Conservation (phyloP, 2,113 vertebrate species). For the Larimichthys crocea region DNA sequence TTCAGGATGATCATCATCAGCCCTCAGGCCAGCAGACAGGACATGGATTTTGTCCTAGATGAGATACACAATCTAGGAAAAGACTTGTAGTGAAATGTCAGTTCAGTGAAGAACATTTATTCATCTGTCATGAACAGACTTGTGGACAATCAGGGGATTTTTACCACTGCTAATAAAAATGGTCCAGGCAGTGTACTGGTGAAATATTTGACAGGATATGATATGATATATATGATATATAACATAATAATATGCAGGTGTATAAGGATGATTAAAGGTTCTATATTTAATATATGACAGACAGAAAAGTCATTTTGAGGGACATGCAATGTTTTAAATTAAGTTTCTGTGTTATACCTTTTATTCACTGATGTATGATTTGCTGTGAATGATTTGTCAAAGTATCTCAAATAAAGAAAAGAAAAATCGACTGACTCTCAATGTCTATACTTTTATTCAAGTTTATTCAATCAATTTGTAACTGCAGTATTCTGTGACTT, state of each 20-base stretch:
- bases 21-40: conserved; percentile 85
- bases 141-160: background rate
- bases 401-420: too few species aligned
- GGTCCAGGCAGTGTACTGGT: too few species aligned
- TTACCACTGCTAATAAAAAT: background rate
- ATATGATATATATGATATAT: too few species aligned
- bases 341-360: background rate
- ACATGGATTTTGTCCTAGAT: conserved; percentile 90
- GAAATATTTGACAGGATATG: too few species aligned
- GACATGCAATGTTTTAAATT: background rate
- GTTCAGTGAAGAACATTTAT: background rate
- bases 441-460: too few species aligned
- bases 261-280: too few species aligned
- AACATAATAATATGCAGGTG: background rate
- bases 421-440: too few species aligned
- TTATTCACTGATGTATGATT: background rate
- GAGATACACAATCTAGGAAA: conserved; percentile 87
- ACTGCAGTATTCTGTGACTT: background rate
- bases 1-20: conserved; percentile 91
- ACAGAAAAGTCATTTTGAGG: background rate
- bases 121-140: background rate
- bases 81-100: conserved; percentile 81
- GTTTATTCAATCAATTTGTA: background rate
- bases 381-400: too few species aligned
- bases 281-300: background rate